These are phyloP conservation scores for Lepidocyrtoides sp. DNA, from an alignment of 2,888 invertebrate genomes.

Conservation along the genomic window DNA sequence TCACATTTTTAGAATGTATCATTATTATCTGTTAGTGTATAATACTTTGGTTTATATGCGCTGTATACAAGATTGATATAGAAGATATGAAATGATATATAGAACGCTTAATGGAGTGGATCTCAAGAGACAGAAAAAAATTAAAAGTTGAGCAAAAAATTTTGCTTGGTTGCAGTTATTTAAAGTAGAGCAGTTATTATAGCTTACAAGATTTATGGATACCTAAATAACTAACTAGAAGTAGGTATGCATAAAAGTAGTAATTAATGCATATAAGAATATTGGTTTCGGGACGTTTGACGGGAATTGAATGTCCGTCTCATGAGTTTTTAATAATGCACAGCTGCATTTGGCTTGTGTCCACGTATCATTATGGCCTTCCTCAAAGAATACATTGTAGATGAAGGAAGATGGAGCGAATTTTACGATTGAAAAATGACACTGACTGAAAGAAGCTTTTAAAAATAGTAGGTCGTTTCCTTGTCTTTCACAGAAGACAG, in stretches of 20 bases:
- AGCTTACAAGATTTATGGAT: background rate
- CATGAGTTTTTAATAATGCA: background rate
- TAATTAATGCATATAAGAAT: background rate
- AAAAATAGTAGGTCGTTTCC: background rate
- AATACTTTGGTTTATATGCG: background rate
- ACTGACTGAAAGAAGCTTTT: background rate
- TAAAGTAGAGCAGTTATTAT: background rate
- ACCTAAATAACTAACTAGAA: background rate
- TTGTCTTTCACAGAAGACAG: background rate
- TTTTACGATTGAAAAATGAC: background rate
- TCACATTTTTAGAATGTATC: background rate
- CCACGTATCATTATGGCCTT: too few species aligned
- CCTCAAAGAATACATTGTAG: too few species aligned
- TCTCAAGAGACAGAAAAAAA: background rate
- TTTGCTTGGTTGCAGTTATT: background rate
- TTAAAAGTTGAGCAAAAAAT: background rate
- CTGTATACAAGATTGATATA: constrained; percentile 2
- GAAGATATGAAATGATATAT: constrained; percentile 5
- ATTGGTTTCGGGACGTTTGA: background rate
- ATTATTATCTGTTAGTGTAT: background rate
- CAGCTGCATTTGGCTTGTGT: too few species aligned
- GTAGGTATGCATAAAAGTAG: too few species aligned
- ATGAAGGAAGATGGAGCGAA: background rate
- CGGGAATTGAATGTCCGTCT: background rate
- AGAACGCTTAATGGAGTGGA: background rate